These are phyloP conservation scores for Arbacia lixula DNA, from an alignment of 53 echinoderm and acorn worm genomes.

Conservation along the genomic window DNA sequence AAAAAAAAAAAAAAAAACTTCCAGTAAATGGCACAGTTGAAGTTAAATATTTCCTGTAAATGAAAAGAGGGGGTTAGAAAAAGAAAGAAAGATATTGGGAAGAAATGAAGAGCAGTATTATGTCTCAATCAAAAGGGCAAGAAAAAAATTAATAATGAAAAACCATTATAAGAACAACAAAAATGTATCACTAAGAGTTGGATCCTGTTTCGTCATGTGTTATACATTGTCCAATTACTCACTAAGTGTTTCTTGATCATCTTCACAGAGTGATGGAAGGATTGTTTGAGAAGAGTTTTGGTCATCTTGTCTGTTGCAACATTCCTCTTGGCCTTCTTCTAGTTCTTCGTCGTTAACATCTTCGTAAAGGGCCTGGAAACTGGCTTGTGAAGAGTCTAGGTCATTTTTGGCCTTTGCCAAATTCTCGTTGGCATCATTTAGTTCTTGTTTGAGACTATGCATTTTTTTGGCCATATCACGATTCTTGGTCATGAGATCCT, in stretches of 20 bases:
- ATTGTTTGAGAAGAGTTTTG: constrained; percentile 19
- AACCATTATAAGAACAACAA: constrained; percentile 9
- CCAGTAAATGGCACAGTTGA: no score
- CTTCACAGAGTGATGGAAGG: constrained; percentile 23
- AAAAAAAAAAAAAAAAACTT: no score
- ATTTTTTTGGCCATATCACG: constrained; percentile 13
- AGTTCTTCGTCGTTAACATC: background rate
- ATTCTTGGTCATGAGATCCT: constrained; percentile 16
- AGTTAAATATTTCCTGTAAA: background rate
- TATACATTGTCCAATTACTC: background rate
- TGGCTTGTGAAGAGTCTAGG: constrained; percentile 24
- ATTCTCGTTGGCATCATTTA: constrained; percentile 9
- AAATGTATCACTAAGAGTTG: constrained; percentile 11
- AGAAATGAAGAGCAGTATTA: background rate
- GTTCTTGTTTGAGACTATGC: constrained; percentile 26
- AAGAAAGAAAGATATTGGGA: background rate
- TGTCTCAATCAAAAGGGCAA: background rate
- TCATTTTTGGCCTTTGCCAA: constrained; percentile 12
- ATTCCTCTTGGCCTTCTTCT: constrained; percentile 8
- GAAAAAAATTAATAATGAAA: background rate
- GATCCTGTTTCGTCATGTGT: constrained; percentile 17
- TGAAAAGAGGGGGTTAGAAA: constrained; percentile 8
- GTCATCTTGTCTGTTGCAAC: constrained; percentile 5
- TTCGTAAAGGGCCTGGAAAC: constrained; percentile 8
- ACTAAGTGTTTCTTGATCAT: constrained; percentile 1